Percentiles rank a stretch among this genome's conserved stretches.
Evolutionary conservation across 2,113 vertebrate genomes (phyloP).

Genomic region (Tyto alba): DNA sequence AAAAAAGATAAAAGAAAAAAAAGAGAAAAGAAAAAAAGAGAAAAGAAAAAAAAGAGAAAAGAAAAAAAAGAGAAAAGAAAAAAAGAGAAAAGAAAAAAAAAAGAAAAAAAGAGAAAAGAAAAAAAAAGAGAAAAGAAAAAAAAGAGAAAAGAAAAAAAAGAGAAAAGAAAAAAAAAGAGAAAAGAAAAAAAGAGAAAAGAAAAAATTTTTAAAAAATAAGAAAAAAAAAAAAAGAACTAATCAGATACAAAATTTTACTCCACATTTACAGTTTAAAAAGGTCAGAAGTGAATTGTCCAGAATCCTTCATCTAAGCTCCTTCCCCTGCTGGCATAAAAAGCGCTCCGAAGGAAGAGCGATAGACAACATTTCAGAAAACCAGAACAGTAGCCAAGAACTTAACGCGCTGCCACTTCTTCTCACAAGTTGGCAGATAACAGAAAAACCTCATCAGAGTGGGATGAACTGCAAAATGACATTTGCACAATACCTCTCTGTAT

Average conservation of each 20-base stretch:
- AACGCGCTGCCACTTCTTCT: fast-evolving
- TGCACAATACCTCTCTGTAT: neutral
- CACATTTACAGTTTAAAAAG: neutral
- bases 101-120: too few species aligned
- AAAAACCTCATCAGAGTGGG: neutral
- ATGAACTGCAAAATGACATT: neutral
- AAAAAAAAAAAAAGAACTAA: too few species aligned
- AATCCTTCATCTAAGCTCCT: neutral
- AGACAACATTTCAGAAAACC: neutral
- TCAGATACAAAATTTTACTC: neutral
- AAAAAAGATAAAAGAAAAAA: neutral
- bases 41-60: neutral
- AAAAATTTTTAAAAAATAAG: too few species aligned
- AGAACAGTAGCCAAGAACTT: neutral
- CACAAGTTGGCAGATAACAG: neutral
- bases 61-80: neutral
- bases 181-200: neutral
- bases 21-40: neutral
- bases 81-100: neutral
- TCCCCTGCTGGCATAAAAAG: neutral
- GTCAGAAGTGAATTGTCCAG: neutral
- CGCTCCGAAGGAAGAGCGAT: neutral
- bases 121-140: neutral
- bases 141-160: neutral
- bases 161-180: neutral